phyloP scores from a whole-genome alignment of 2,888 invertebrate species.

The Clusia tigrina region DNA sequence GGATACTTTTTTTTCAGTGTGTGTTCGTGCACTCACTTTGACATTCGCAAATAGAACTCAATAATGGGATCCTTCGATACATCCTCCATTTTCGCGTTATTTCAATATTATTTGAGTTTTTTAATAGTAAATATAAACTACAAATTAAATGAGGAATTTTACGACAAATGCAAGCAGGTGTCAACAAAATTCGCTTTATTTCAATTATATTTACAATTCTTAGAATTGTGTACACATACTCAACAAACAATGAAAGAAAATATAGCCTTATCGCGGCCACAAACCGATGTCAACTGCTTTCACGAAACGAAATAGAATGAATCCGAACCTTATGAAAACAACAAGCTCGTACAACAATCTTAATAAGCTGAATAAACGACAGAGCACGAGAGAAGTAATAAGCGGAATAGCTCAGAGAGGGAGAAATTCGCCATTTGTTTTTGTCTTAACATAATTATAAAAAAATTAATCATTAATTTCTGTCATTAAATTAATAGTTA shows the following conservation, averaged over 20 bases:
- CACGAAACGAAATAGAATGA: conserved; percentile 2
- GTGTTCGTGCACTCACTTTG: conserved; percentile 33
- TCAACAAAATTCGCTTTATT: too few species aligned
- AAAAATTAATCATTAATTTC: too few species aligned
- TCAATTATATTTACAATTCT: too few species aligned
- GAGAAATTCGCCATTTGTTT: too few species aligned
- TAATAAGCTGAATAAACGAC: neutral
- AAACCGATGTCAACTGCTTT: conserved; percentile 17
- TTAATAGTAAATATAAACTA: neutral
- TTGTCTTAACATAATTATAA: too few species aligned
- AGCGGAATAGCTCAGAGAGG: too few species aligned
- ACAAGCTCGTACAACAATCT: conserved; percentile 19
- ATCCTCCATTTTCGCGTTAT: conserved; percentile 21
- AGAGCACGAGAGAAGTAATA: too few species aligned
- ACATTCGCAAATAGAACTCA: conserved; percentile 30
- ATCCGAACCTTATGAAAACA: neutral
- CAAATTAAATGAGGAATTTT: neutral
- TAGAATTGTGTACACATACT: too few species aligned
- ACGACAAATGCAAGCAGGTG: too few species aligned
- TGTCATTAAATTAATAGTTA: too few species aligned
- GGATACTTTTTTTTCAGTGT: neutral
- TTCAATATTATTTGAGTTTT: neutral
- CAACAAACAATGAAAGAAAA: too few species aligned
- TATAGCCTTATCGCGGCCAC: conserved; percentile 17
- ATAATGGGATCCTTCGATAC: conserved; percentile 31